phyloP scores from a whole-genome alignment of 2,113 vertebrate genomes.

The Poeciliopsis turrubarensis region DNA sequence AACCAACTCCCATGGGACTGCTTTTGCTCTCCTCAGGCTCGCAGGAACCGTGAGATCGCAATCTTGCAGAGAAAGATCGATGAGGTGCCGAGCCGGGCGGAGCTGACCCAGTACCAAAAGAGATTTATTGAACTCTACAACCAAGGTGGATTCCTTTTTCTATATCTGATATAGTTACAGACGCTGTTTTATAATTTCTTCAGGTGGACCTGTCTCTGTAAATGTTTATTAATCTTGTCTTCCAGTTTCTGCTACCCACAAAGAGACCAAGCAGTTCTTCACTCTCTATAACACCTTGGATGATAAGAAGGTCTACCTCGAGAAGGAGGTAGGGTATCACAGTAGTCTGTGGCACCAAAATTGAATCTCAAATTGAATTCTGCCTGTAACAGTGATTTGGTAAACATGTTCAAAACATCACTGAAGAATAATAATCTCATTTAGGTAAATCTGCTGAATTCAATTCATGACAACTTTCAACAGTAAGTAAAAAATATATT shows the following conservation, averaged over 20 bases:
- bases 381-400: background rate
- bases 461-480: constrained; percentile 98
- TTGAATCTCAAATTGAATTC: background rate
- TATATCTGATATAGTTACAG: background rate
- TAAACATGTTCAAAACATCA: background rate
- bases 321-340: constrained; percentile 88
- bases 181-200: background rate
- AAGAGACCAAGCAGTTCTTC: constrained; percentile 99
- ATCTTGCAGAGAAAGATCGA: constrained; percentile 97
- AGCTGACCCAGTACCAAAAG: constrained; percentile 98
- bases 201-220: background rate
- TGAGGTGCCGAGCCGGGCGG: constrained; percentile 94
- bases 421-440: background rate
- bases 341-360: background rate
- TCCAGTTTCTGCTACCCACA: constrained; percentile 95
- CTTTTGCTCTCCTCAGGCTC: constrained; percentile 81
- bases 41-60: constrained; percentile 96
- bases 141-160: constrained; percentile 79
- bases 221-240: constrained; percentile 16
- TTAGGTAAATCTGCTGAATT: constrained; percentile 95
- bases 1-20: no score
- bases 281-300: constrained; percentile 97
- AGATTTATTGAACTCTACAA: constrained; percentile 97
- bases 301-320: constrained; percentile 97
- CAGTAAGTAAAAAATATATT: constrained; percentile 82